Percentiles rank a stretch among this genome's conserved stretches.
phyloP scores from a whole-genome alignment of 2,888 invertebrate genomes.

The Halictus ligatus region DNA sequence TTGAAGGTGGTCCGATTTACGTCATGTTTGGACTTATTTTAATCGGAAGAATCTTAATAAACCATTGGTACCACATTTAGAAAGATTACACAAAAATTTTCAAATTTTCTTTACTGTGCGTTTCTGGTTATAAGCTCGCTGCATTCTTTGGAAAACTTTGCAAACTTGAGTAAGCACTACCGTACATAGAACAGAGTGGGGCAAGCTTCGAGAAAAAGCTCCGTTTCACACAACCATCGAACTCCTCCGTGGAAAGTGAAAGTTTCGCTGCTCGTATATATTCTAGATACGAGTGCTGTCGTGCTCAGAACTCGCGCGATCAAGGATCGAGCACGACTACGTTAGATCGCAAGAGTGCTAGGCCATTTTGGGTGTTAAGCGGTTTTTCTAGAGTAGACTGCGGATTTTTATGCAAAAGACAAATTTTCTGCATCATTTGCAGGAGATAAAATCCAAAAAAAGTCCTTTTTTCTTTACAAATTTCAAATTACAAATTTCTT shows the following conservation, averaged over 20 bases:
- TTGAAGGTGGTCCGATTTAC: too few species aligned
- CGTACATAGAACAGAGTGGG: not conserved
- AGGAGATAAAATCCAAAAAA: not conserved
- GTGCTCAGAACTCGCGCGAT: not conserved
- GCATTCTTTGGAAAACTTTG: not conserved
- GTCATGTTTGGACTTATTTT: not conserved
- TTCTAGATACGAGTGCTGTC: not conserved
- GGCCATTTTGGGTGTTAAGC: not conserved
- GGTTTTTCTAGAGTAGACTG: not conserved
- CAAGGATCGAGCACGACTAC: not conserved
- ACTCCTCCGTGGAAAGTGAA: slow-evolving; percentile 66
- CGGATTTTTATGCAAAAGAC: not conserved
- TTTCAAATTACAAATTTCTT: not conserved
- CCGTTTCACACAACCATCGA: not conserved
- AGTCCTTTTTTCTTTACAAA: not conserved
- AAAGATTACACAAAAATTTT: not conserved
- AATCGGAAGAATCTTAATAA: not conserved
- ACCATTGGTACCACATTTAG: not conserved
- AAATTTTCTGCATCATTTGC: not conserved
- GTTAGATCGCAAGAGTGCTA: not conserved
- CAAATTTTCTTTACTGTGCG: not conserved
- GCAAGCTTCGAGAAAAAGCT: slow-evolving; percentile 31
- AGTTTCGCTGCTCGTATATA: slow-evolving; percentile 57
- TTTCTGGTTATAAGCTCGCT: not conserved
- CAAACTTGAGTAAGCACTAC: not conserved